Percentiles rank a stretch among this genome's conserved stretches.
phyloP scores from a whole-genome alignment of 2,113 vertebrate species.

The Erinaceus europaeus region DNA sequence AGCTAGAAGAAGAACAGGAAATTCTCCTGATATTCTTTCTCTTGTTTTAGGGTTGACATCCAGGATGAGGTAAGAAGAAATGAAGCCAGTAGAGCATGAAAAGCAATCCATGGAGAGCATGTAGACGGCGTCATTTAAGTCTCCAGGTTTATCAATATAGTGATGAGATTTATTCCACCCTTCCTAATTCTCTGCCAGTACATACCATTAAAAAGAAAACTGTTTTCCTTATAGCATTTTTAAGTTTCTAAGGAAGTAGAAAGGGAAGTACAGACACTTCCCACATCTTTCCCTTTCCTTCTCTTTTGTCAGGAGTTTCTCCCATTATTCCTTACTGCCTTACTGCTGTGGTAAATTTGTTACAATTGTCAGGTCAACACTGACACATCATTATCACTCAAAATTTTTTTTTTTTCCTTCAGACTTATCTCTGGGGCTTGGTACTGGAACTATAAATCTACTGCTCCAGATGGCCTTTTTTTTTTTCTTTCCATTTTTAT shows the following conservation, averaged over 20 bases:
- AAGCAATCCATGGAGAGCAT: neutral
- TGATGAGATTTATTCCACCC: rapidly evolving
- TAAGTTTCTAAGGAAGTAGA: neutral
- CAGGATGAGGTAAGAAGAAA: neutral
- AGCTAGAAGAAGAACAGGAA: too few relatives aligned
- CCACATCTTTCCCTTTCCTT: neutral
- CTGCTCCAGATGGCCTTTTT: too few relatives aligned
- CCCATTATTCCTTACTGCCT: neutral
- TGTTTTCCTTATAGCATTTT: neutral
- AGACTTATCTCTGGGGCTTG: too few relatives aligned
- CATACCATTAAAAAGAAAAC: neutral
- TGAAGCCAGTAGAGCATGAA: neutral
- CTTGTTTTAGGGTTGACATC: too few relatives aligned
- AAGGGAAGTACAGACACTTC: neutral
- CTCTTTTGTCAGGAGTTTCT: neutral
- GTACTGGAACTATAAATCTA: too few relatives aligned
- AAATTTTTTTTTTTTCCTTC: too few relatives aligned
- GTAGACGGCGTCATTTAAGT: neutral
- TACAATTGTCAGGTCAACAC: neutral
- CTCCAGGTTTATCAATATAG: neutral
- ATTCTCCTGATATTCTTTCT: too few relatives aligned
- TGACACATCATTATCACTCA: too few relatives aligned
- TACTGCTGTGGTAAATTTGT: neutral
- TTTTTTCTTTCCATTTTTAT: too few relatives aligned
- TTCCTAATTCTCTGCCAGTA: neutral